Evolutionary conservation across 2,888 invertebrate genomes (phyloP), one percentile per base, ranked within the genome.

Genomic region (Drosophila meridionalis): DNA sequence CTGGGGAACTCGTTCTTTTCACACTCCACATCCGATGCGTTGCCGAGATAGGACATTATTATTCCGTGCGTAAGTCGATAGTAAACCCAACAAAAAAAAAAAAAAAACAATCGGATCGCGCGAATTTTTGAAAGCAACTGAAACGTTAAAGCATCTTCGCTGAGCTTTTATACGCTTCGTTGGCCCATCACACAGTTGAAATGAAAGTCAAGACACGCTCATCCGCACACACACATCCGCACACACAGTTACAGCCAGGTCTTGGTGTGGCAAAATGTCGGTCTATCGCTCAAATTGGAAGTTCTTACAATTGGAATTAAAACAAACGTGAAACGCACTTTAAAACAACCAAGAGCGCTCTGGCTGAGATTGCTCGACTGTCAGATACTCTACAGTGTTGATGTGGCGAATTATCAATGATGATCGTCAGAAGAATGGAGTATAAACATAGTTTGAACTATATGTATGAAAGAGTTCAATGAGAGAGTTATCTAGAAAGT

Each of bases 11-110:
- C 92, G 64, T 91, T 92, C 81, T 93, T 93, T 73, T 93, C 93
- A 78, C 92, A 91, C 73, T 93, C 93, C 73, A 92, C 82, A 76
- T 93, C 93, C 63, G 93, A 93, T 58, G 91, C 88, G 80, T 93
- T 93, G 66, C 92, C 93, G 74, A 92, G 86, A 73, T 92, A 93
- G 65, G 93, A 92, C 93, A 93, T 93, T 6, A 52, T 61, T 4
- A 57, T 47, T 26, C 57, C 34, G 20, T 28, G 9, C 67, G 36
- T 68, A 50, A 69, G 55, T 45, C 43, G 34, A 56, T 36, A 26
- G 26, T 36, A 11, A 42, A 40, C 9, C 5, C n/a, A 56, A 48
- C 48, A 14, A 38, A 28, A 26, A 55, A n/a, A 7, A 9, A 28
- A 40, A 30, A 42, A 42, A 56, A 53, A 38, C 34, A 52, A 36